These are phyloP conservation scores for Lepidotrigona ventralis DNA, from an alignment of 1,140 invertebrate species.

Conservation along the genomic window DNA sequence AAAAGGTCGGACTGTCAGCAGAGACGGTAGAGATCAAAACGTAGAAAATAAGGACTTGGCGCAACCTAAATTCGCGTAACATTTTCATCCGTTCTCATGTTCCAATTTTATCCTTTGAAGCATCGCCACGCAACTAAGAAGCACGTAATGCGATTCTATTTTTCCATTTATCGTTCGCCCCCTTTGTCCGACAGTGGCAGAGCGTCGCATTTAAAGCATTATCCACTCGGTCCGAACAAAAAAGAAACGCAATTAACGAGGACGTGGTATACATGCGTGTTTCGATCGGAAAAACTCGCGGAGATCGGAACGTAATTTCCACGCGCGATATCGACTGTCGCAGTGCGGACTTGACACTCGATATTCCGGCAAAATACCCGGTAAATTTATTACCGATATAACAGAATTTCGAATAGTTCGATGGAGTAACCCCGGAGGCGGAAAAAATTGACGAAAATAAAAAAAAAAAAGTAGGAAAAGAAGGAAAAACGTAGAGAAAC, in stretches of 20 bases:
- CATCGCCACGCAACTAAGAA: constrained; percentile 15
- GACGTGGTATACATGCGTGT: not conserved
- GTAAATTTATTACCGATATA: constrained; percentile 28
- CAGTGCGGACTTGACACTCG: constrained; percentile 18
- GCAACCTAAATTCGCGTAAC: constrained; percentile 20
- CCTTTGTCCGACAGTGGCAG: not conserved
- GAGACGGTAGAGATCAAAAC: not conserved
- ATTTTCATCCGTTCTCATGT: constrained; percentile 1
- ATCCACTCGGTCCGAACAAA: not conserved
- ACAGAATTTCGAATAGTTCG: constrained; percentile 17
- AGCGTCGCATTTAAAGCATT: constrained; percentile 23
- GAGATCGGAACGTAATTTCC: constrained; percentile 10
- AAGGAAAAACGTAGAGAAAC: not conserved
- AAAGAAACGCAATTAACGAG: constrained; percentile 12
- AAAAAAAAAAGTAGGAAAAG: not conserved
- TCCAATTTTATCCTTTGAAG: constrained; percentile 28
- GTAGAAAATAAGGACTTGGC: not conserved
- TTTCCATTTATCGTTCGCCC: constrained; percentile 10
- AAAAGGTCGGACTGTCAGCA: no score
- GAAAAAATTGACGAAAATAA: not conserved
- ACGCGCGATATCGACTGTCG: constrained; percentile 22
- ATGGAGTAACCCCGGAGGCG: not conserved
- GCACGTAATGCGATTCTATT: constrained; percentile 5
- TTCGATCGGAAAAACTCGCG: constrained; percentile 7
- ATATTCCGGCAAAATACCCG: constrained; percentile 17